These are phyloP conservation scores for Andrena camellia DNA, from an alignment of 2,888 invertebrate species.

Conservation along the genomic window DNA sequence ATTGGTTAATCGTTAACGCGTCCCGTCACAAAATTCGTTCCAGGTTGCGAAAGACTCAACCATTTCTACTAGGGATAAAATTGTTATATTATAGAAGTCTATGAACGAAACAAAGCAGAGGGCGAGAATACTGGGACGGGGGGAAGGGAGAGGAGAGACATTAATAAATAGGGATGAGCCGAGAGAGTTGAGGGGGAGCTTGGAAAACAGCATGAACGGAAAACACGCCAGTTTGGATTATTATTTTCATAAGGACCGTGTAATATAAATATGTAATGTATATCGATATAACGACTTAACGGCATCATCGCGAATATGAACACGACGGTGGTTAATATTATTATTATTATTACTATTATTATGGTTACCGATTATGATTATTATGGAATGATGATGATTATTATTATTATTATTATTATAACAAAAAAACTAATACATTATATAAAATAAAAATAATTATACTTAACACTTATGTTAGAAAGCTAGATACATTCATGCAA, in stretches of 20 bases:
- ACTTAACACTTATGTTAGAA: constrained; percentile 82
- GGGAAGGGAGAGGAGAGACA: constrained; percentile 50
- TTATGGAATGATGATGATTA: constrained; percentile 69
- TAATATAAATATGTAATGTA: constrained; percentile 74
- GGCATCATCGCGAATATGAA: constrained; percentile 72
- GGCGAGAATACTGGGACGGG: constrained; percentile 25
- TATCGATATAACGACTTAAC: constrained; percentile 73
- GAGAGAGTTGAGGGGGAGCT: not conserved
- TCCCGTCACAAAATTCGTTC: constrained; percentile 39
- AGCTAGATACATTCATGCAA: constrained; percentile 78
- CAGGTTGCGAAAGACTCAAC: constrained; percentile 46
- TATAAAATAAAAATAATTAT: constrained; percentile 79
- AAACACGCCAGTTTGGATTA: constrained; percentile 76
- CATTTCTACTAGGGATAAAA: constrained; percentile 62
- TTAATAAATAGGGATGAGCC: constrained; percentile 15
- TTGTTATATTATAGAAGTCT: constrained; percentile 63
- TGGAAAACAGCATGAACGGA: constrained; percentile 69
- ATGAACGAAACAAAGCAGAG: constrained; percentile 50
- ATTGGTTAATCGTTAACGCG: constrained; percentile 48
- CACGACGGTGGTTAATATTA: constrained; percentile 69
- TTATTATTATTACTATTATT: constrained; percentile 73
- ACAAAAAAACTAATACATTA: constrained; percentile 75
- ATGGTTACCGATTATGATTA: constrained; percentile 74
- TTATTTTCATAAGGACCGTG: constrained; percentile 77
- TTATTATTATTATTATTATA: constrained; percentile 69